Conservation (phyloP, 2,888 invertebrate species). For the Scaptomyza caliginosa region DNA sequence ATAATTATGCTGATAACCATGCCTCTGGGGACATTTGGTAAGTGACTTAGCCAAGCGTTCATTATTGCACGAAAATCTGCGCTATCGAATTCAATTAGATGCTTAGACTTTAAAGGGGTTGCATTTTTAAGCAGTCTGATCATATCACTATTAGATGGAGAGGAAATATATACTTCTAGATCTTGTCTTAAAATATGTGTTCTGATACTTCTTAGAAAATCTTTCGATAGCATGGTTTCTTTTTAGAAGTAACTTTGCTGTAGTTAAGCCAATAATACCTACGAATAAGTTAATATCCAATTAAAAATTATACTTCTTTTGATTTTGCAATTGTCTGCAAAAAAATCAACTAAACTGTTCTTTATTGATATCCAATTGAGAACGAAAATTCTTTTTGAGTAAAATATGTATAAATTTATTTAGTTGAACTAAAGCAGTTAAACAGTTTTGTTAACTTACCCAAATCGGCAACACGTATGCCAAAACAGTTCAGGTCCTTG, state of each 20-base stretch:
- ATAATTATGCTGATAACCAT: constrained; percentile 55
- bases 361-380: too few relatives aligned
- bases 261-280: too few relatives aligned
- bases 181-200: background rate
- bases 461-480: constrained; percentile 83
- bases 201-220: background rate
- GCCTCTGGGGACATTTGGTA: constrained; percentile 47
- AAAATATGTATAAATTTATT: too few relatives aligned
- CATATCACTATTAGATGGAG: background rate
- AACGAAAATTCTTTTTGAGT: too few relatives aligned
- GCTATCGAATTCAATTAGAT: constrained; percentile 57
- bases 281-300: background rate
- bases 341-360: background rate
- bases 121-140: background rate
- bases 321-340: background rate
- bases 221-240: background rate
- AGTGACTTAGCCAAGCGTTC: constrained; percentile 31
- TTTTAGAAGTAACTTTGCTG: too few relatives aligned
- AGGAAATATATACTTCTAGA: background rate
- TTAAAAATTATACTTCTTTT: too few relatives aligned
- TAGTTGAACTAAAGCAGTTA: background rate
- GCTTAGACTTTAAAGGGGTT: background rate
- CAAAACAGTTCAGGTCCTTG: constrained; percentile 84
- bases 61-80: constrained; percentile 53
- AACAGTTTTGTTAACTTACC: constrained; percentile 71